Conservation (phyloP, 2,888 invertebrate genomes). For the Zhuqinia jingwanae region DNA sequence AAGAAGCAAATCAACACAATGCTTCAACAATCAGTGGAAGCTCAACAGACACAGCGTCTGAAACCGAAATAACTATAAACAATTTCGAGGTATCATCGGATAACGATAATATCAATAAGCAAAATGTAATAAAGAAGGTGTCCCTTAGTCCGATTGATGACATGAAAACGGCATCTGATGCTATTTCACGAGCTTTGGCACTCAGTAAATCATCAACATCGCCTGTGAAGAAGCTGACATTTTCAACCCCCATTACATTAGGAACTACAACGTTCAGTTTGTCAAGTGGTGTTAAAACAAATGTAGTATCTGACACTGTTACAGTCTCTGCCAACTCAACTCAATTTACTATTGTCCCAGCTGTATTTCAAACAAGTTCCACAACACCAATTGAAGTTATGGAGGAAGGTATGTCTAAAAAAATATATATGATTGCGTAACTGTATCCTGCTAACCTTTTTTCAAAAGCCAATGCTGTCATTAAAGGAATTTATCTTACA, state of each 20-base stretch:
- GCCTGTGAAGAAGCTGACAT: slow-evolving; percentile 52
- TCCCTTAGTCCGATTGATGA: slow-evolving; percentile 60
- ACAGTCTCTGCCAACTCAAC: not conserved
- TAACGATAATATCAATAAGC: slow-evolving; percentile 10
- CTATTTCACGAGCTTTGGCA: slow-evolving; percentile 59
- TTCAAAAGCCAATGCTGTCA: not conserved
- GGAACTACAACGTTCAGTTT: slow-evolving; percentile 24
- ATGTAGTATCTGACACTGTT: not conserved
- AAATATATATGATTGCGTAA: not conserved
- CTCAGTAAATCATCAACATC: slow-evolving; percentile 45
- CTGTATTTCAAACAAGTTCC: slow-evolving; percentile 32
- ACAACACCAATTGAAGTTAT: slow-evolving; percentile 23
- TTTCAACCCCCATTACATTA: slow-evolving; percentile 47
- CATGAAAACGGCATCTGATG: slow-evolving; percentile 57
- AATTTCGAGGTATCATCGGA: slow-evolving; percentile 55
- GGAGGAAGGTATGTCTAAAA: slow-evolving; percentile 46
- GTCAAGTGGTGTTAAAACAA: not conserved
- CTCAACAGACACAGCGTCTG: slow-evolving; percentile 71
- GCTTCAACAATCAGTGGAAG: slow-evolving; percentile 59
- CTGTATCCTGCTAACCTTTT: too few relatives aligned
- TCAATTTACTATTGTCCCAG: slow-evolving; percentile 10
- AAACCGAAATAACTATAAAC: slow-evolving; percentile 61
- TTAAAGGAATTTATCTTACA: not conserved
- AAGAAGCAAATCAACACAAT: slow-evolving; percentile 47
- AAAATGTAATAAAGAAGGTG: slow-evolving; percentile 26